Percentiles rank a stretch among this genome's conserved stretches.
Evolutionary conservation across 2,113 vertebrate genomes (phyloP).

Genomic region (Herpailurus yagouaroundi): DNA sequence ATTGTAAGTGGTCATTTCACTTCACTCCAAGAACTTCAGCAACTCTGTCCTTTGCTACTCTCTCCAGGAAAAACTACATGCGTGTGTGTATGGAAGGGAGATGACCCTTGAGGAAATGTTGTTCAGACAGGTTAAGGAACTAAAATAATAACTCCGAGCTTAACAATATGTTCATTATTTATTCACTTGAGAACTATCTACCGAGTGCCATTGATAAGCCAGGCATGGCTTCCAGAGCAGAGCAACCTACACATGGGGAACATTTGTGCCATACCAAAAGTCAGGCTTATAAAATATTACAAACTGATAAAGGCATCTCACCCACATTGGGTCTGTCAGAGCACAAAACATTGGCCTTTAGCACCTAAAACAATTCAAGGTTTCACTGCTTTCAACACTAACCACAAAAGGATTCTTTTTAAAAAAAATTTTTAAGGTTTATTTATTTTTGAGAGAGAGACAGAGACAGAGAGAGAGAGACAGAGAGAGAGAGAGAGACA

Average conservation of each 20-base stretch:
- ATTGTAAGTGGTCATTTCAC: too few relatives aligned
- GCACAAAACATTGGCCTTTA: neutral
- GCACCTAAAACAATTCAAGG: neutral
- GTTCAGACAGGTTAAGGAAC: neutral
- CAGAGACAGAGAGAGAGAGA: too few relatives aligned
- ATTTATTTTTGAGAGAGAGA: too few relatives aligned
- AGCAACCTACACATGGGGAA: neutral
- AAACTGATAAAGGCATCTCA: neutral
- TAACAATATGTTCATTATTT: neutral
- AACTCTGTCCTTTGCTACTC: neutral
- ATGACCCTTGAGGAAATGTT: neutral
- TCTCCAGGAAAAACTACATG: neutral
- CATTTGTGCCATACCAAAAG: neutral
- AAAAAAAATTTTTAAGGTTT: too few relatives aligned
- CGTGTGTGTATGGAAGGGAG: neutral
- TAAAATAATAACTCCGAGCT: neutral
- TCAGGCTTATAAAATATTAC: neutral
- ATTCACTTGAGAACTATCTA: neutral
- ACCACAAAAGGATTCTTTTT: neutral
- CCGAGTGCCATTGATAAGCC: neutral
- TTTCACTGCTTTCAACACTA: neutral
- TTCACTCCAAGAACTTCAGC: neutral
- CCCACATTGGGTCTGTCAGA: neutral
- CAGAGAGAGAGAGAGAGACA: too few relatives aligned
- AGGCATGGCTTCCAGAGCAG: neutral